phyloP scores from a whole-genome alignment of 2,113 vertebrate genomes.

The Trogon melanurus region DNA sequence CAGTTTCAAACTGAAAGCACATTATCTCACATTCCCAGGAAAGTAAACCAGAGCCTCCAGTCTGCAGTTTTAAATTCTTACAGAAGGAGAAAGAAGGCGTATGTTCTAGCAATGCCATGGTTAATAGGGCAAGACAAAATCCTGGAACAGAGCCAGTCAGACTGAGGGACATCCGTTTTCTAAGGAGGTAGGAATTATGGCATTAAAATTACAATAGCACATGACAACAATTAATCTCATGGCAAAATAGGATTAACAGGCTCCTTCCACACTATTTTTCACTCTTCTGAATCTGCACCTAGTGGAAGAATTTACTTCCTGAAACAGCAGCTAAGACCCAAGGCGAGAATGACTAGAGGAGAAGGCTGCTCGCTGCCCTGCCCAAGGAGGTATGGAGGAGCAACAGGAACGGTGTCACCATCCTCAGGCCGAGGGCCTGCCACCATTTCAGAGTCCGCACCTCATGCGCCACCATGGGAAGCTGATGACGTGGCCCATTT shows the following conservation, averaged over 20 bases:
- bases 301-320: neutral
- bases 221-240: constrained; percentile 58
- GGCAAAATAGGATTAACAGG: constrained; percentile 45
- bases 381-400: neutral
- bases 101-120: neutral
- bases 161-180: constrained; percentile 47
- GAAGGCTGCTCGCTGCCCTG: neutral
- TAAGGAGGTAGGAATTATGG: constrained; percentile 49
- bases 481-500: rapidly evolving
- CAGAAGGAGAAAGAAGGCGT: neutral
- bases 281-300: neutral
- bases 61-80: neutral
- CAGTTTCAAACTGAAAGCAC: neutral
- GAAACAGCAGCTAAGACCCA: neutral
- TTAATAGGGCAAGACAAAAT: neutral
- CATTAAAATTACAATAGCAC: constrained; percentile 57
- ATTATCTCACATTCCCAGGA: neutral
- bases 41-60: neutral
- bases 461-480: rapidly evolving
- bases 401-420: rapidly evolving
- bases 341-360: neutral
- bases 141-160: constrained; percentile 1
- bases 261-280: neutral
- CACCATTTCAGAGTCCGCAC: neutral
- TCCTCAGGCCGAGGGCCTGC: neutral